phyloP scores from a whole-genome alignment of 2,113 vertebrate species.

The Pelecanoides urinatrix region DNA sequence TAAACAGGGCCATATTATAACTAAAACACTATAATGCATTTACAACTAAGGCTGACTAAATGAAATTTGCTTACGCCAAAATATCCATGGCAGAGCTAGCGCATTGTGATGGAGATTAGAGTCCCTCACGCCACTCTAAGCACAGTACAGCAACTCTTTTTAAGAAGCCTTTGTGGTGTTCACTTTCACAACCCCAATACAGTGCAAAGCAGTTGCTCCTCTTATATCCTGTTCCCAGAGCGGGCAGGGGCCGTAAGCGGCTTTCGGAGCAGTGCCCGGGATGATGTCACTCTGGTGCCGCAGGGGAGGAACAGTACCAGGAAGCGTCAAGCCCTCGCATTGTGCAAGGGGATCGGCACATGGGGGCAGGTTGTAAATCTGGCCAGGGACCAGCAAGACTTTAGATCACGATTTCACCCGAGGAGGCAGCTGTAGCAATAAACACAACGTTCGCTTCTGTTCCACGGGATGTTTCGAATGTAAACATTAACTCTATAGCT shows the following conservation, averaged over 20 bases:
- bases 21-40: not conserved
- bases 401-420: constrained; percentile 9
- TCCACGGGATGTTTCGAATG: constrained; percentile 6
- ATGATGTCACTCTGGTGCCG: not conserved
- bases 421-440: constrained; percentile 47
- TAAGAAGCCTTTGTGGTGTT: not conserved
- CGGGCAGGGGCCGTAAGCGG: not conserved
- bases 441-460: constrained; percentile 8
- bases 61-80: not conserved
- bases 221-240: not conserved
- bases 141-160: not conserved
- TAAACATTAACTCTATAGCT: constrained; percentile 54
- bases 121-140: not conserved
- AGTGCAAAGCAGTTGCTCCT: not conserved
- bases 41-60: not conserved
- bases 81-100: not conserved
- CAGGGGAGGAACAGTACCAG: constrained; percentile 9
- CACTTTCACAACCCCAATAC: not conserved
- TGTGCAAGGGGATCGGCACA: not conserved
- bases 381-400: not conserved
- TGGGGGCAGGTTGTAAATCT: constrained; percentile 20
- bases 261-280: not conserved
- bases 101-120: not conserved
- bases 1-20: not conserved
- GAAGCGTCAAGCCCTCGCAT: not conserved